phyloP scores from a whole-genome alignment of 2,888 invertebrate genomes.

The Ormyrus rosae region DNA sequence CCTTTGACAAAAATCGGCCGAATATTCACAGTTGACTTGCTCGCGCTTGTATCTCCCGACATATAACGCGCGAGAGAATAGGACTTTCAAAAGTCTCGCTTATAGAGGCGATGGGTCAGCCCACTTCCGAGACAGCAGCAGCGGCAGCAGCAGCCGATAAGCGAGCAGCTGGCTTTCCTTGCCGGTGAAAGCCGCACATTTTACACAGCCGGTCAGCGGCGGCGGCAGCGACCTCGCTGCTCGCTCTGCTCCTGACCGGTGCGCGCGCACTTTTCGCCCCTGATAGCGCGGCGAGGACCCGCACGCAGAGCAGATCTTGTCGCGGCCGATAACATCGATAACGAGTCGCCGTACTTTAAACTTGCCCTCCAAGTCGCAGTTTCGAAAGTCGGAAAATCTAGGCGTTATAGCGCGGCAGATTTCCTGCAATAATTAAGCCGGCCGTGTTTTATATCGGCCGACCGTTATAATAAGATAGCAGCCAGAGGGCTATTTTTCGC shows the following conservation, averaged over 20 bases:
- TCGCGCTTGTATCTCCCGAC: too few relatives aligned
- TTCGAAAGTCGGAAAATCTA: neutral
- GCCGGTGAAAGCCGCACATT: conserved; percentile 13
- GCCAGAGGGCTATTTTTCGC: neutral
- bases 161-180: conserved; percentile 15
- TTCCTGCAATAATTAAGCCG: neutral
- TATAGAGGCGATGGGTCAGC: conserved; percentile 24
- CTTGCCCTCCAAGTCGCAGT: neutral
- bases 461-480: conserved; percentile 24
- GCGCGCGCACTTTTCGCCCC: conserved; percentile 5
- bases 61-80: conserved; percentile 12
- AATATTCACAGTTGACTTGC: conserved; percentile 36
- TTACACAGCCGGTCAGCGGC: neutral
- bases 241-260: neutral
- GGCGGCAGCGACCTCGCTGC: conserved; percentile 1
- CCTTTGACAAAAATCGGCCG: conserved; percentile 11
- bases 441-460: neutral
- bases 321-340: conserved; percentile 25
- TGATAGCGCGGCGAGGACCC: neutral
- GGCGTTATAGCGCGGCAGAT: neutral
- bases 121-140: neutral
- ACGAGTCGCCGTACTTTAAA: conserved; percentile 5
- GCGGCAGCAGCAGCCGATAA: neutral
- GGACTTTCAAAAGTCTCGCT: neutral
- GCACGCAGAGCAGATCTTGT: conserved; percentile 10